Base-by-base conservation (phyloP, 2,888 invertebrate genomes). In the Brachylomia viminalis region DNA sequence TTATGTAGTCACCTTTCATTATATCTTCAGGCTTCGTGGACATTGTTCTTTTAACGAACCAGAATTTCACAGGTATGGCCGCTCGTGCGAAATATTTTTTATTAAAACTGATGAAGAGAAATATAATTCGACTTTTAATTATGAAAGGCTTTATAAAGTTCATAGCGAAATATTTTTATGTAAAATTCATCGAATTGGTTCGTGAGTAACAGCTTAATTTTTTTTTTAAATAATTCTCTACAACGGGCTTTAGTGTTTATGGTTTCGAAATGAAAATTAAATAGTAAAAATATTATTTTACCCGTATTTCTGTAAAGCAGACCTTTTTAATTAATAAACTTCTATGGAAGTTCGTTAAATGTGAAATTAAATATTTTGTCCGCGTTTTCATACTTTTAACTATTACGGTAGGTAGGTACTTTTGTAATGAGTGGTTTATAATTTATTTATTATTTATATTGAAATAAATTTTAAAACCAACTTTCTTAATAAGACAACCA, bases 1-100 rank as follows among this genome's bases (percentile, higher is more conserved):
- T 20, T 42, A 59, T 27, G 45, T n/a, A 61, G 52, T 47, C 23
- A 8, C 20, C 4, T 49, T 69, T 54, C 58, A 78, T 80, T 80
- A 80, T 58, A 65, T 80, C 52, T 58, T 33, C 74, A 45, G 58
- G 52, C 64, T 65, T 73, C 33, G 38, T 27, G 13, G 15, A 62
- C 67, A 75, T 74, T 80, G 52, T 81, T 74, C 59, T 65, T 61
- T 68, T 58, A 77, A 68, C 61, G 64, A 59, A 61, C 58, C 82
- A 27, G 68, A 69, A 47, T 66, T 66, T 52, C 15, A 8, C 62
- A 27, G 62, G 61, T 42, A 58, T 45, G 38, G 20, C 27, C 45
- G 67, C 4, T 47, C 38, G 52, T 54, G 47, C 42, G 27, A 33
- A 82, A 68, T 64, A 27, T 71, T 71, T 77, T 69, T 80, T 20